Evolutionary conservation across 1,140 invertebrate species (phyloP).

Genomic region (Doryteuthis pealeii): DNA sequence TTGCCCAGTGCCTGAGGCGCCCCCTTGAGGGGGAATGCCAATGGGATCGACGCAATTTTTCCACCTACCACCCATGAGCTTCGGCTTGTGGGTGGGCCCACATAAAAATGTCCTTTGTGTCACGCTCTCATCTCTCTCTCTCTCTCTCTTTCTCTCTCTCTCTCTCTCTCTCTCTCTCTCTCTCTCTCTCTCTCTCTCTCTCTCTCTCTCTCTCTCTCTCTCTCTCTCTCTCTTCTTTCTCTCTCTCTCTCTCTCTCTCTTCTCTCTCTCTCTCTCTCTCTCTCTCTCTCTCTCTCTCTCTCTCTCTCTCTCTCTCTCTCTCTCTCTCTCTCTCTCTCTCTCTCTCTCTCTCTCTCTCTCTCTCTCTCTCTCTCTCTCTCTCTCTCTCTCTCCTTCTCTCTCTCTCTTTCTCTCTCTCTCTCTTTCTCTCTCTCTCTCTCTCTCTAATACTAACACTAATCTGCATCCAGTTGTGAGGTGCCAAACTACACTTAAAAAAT

Average conservation of each 20-base stretch:
- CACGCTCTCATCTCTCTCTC: neutral
- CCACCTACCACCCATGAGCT: too few species aligned
- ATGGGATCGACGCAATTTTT: too few species aligned
- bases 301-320: slow-evolving; percentile 6
- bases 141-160: neutral
- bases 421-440: neutral
- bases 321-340: neutral
- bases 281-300: slow-evolving; percentile 19
- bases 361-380: neutral
- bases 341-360: neutral
- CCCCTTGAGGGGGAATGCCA: too few species aligned
- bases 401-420: neutral
- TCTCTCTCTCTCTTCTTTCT: slow-evolving; percentile 14
- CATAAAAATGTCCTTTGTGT: neutral
- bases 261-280: slow-evolving; percentile 16
- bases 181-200: slow-evolving; percentile 17
- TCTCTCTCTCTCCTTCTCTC: neutral
- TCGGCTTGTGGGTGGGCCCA: too few species aligned
- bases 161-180: neutral
- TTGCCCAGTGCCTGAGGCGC: too few species aligned
- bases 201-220: slow-evolving; percentile 18
- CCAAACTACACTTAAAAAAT: too few species aligned
- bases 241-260: neutral
- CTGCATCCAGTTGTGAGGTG: too few species aligned
- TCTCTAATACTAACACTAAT: neutral